phyloP scores from a whole-genome alignment of 2,113 vertebrate genomes.

The Gallinago paraguaiae region DNA sequence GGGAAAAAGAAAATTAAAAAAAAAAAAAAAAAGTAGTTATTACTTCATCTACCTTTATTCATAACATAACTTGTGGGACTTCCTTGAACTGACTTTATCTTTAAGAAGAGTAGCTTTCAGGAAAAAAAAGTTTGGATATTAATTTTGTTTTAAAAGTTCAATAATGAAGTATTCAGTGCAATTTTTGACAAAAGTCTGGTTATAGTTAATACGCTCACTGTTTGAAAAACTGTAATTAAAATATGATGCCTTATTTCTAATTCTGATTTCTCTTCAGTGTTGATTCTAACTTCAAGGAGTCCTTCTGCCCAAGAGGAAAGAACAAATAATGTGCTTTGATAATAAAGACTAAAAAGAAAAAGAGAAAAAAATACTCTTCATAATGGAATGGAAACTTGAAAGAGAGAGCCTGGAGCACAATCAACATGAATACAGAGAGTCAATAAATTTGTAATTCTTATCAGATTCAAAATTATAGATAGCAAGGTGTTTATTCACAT shows the following conservation, averaged over 20 bases:
- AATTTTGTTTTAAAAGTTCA: not conserved
- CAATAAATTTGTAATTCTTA: not conserved
- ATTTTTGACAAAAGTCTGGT: not conserved
- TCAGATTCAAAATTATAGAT: not conserved
- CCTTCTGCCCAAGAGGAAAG: not conserved
- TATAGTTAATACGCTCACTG: not conserved
- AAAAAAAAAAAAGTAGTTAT: not conserved
- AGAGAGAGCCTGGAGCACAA: not conserved
- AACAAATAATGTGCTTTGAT: not conserved
- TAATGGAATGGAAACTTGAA: not conserved
- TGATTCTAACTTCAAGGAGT: not conserved
- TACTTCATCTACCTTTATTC: not conserved
- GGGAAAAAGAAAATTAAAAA: not conserved
- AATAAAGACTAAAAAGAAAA: not conserved
- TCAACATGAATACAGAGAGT: not conserved
- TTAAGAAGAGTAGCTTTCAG: not conserved
- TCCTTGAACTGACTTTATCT: not conserved
- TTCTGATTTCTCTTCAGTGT: not conserved
- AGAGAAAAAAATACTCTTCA: not conserved
- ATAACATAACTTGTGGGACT: not conserved
- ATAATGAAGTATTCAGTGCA: not conserved
- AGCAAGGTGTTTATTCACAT: not conserved
- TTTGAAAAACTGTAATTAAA: not conserved
- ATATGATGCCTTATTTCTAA: not conserved
- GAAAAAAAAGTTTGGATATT: not conserved